Evolutionary conservation across 2,888 invertebrate genomes (phyloP), one percentile per base, ranked within the genome.

Genomic region (Cheilosia grossa): DNA sequence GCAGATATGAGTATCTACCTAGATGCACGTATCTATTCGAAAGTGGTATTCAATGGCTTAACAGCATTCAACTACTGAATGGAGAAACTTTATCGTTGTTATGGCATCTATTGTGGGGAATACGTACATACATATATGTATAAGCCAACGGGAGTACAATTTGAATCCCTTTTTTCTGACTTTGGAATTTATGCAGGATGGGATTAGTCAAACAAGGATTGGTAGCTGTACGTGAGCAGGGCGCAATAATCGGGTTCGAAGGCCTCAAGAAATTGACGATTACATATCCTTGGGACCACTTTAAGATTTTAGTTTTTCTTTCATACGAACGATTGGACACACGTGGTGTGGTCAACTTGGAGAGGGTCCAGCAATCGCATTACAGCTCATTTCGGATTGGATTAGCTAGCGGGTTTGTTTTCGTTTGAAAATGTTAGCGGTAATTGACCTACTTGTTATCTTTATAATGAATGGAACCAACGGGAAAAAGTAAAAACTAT

Each of bases 41-140:
- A 78, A 78, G 82, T 72, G 82, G 78, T 37, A 78, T 82, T 82
- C 82, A 63, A 79, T 82, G 82, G 82, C 79, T 79, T 82, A 82
- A 73, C 73, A 69, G 72, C 69, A 58, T 74, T 74, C 80, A 74
- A 69, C 83, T 80, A 74, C 69, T 59, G 74, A 80, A 78, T 69
- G 58, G 63, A 64, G 69, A 83, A 83, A 83, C 73, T 83, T 83
- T 73, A 83, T 77, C 82, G 64, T 82, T 82, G 64, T 58, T 64
- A 63, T 73, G 73, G 51, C 69, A 72, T 64, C 78, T 72, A 63
- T 51, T 47, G 19, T 30, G 47, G 53, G 40, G 56, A 73, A 64
- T 37, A 51, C 61, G 53, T 21, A 21, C 2, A 2, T 21, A 21
- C 2, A 2, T 27, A 72, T 30, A 30, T 27, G 27, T 27, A 7